A percentile compares a stretch with the other conserved stretches of the same genome.
These are phyloP conservation scores for Cladorhizidae sp. DNA, from an alignment of 37 sponge, comb jelly and placozoan genomes.

Conservation along the genomic window DNA sequence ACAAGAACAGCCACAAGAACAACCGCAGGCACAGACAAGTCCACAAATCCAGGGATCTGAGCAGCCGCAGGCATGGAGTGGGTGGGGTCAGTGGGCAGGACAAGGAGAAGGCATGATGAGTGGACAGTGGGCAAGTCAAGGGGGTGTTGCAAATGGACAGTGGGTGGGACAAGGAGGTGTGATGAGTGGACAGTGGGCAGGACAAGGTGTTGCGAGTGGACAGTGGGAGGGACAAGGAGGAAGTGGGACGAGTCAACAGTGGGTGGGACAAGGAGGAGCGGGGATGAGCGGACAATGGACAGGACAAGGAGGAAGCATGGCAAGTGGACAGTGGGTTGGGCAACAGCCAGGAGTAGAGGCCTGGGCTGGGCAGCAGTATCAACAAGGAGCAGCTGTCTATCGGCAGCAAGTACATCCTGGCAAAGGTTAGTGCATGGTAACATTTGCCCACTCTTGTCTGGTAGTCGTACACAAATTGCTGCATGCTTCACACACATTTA, in stretches of 20 bases:
- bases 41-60: background rate
- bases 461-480: too few species aligned
- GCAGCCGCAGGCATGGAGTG: too few species aligned
- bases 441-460: too few species aligned
- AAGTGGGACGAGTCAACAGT: background rate
- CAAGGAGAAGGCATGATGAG: too few species aligned
- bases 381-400: conserved; percentile 8
- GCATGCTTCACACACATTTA: too few species aligned
- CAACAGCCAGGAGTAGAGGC: conserved; percentile 21
- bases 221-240: too few species aligned
- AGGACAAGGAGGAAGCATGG: background rate
- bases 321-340: conserved; percentile 2
- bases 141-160: background rate
- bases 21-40: conserved; percentile 19
- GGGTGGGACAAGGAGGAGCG: conserved; percentile 12
- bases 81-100: too few species aligned
- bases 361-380: conserved; percentile 22
- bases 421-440: too few species aligned
- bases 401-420: too few species aligned
- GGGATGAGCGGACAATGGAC: background rate
- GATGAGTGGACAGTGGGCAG: background rate
- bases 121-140: too few species aligned
- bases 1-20: background rate
- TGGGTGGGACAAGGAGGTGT: background rate
- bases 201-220: background rate